Base-by-base conservation (phyloP, 2,888 invertebrate genomes). In the Scotopteryx bipunctaria region DNA sequence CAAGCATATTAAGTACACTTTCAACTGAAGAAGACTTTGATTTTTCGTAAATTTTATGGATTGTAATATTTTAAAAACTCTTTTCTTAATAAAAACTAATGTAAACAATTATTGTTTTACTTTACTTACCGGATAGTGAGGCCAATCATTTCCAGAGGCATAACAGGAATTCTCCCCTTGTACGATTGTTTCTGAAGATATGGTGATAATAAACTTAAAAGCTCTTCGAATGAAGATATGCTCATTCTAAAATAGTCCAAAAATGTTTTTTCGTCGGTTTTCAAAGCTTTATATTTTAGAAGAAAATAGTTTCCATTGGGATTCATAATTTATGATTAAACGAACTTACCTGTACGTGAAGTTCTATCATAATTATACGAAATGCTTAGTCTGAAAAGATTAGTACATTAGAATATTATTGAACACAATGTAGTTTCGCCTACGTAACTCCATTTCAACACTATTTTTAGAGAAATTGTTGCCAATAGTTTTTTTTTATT, bases 141-240 rank as follows among this genome's bases (percentile, higher is more conserved):
- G 31, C 63, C 63, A 38, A 65, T 37, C 68, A 69, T 69, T 64
- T 67, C 64, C 64, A 64, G 49, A 66, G 63, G 60, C 61, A 58
- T 64, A 62, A 65, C 61, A 63, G 64, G 64, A 61, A 62, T 59
- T 61, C 63, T 63, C 19, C 17, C 35, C 35, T 35, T 35, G 35
- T 35, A 35, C 35, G 35, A 35, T 35, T 19, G 35, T 35, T 64
- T 63, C 38, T 61, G 61, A 43, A 64, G 57, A 45, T 44, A 58
- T 61, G 61, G 59, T 60, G 62, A 62, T 60, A 63, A 60, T 54
- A 55, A 48, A 58, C 56, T 49, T 43, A 59, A 56, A 56, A 63
- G 59, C 55, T 59, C 47, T 55, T 59, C 52, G 40, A 63, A 61
- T 61, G 47, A 59, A 55, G 61, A 56, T 61, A 64, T 62, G 53